Evolutionary conservation across 2,113 vertebrate species (phyloP).

Genomic region (Oostethus manadensis): DNA sequence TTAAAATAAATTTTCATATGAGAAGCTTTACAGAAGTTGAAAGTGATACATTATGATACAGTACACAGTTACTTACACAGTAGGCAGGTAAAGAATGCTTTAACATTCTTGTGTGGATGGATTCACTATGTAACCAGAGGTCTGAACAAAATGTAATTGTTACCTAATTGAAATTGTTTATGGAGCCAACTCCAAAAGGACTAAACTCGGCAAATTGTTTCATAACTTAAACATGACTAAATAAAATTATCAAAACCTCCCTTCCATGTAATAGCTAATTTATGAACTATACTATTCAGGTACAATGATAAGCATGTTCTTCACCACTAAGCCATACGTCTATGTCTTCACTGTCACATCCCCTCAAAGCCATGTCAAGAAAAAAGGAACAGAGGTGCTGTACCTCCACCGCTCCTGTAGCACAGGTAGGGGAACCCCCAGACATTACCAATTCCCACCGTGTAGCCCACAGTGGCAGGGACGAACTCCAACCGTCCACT

Average conservation of each 20-base stretch:
- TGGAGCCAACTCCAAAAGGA: not conserved
- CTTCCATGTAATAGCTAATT: not conserved
- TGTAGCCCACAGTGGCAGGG: slow-evolving; percentile 67
- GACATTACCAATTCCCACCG: slow-evolving; percentile 72
- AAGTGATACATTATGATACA: too few species aligned
- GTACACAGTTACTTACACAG: too few species aligned
- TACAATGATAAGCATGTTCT: not conserved
- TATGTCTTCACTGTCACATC: not conserved
- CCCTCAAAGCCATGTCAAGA: not conserved
- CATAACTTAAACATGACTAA: not conserved
- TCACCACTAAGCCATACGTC: not conserved
- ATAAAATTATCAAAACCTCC: not conserved
- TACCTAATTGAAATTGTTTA: not conserved
- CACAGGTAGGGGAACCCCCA: slow-evolving; percentile 76
- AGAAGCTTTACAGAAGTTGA: too few species aligned
- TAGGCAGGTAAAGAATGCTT: too few species aligned
- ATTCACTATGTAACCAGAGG: too few species aligned
- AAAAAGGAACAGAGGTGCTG: slow-evolving; percentile 4
- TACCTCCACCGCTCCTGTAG: slow-evolving; percentile 74
- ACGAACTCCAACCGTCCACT: slow-evolving; percentile 67
- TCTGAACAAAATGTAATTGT: too few species aligned
- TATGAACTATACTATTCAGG: not conserved
- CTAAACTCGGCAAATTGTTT: too few species aligned
- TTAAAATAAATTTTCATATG: too few species aligned
- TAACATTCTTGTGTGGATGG: too few species aligned